Evolutionary conservation across 2,888 invertebrate genomes (phyloP).

Genomic region (Heliconius cydno): DNA sequence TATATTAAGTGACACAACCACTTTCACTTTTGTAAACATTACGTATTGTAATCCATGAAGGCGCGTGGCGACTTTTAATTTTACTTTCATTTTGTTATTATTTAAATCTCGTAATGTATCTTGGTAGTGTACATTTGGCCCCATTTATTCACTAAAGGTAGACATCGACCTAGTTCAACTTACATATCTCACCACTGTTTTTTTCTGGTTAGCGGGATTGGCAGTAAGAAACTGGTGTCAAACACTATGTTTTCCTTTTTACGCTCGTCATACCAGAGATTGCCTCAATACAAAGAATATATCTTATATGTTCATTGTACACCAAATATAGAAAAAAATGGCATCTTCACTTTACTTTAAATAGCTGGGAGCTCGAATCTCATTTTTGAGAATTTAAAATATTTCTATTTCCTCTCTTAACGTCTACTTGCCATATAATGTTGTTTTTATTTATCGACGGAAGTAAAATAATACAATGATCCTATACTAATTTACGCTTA

Average conservation of each 20-base stretch:
- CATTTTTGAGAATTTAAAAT: too few relatives aligned
- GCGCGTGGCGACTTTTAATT: constrained; percentile 6
- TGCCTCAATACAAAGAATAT: too few relatives aligned
- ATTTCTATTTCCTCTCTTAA: too few relatives aligned
- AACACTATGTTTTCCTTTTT: background rate
- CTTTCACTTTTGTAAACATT: constrained; percentile 8
- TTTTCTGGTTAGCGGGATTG: background rate
- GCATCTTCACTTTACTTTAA: too few relatives aligned
- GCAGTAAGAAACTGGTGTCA: background rate
- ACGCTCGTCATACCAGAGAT: too few relatives aligned
- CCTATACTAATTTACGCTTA: background rate
- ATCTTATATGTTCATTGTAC: too few relatives aligned
- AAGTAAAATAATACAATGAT: too few relatives aligned
- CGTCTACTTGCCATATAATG: too few relatives aligned
- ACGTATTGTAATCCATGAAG: constrained; percentile 11
- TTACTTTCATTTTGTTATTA: constrained; percentile 14
- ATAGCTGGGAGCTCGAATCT: too few relatives aligned
- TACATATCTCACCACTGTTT: background rate
- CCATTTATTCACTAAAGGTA: background rate
- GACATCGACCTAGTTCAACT: background rate
- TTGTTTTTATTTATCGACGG: too few relatives aligned
- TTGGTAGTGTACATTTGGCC: too few relatives aligned
- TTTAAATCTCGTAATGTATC: background rate
- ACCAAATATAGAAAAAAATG: too few relatives aligned
- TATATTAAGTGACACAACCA: background rate